A percentile compares a stretch with the other conserved stretches of the same genome.
These are phyloP conservation scores for Craniophora ligustri DNA, from an alignment of 2,888 invertebrate genomes.

Conservation along the genomic window DNA sequence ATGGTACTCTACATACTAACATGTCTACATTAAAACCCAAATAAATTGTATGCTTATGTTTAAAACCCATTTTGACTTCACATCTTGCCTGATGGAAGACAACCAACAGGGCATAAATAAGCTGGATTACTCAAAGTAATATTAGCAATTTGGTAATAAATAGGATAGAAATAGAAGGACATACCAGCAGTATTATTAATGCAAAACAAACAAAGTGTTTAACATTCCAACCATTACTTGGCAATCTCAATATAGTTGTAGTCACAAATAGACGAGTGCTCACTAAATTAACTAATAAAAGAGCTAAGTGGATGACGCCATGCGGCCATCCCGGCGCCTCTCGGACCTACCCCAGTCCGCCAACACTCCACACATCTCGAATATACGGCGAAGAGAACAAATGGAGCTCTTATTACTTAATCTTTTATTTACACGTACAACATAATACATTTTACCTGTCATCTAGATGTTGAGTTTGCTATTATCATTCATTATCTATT, in stretches of 20 bases:
- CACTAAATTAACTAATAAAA: conserved; percentile 56
- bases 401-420: conserved; percentile 7
- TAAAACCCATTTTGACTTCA: no score
- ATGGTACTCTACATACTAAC: no score
- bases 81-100: no score
- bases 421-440: no score
- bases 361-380: no score
- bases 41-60: no score
- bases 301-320: conserved; percentile 54
- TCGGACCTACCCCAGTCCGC: conserved; percentile 17
- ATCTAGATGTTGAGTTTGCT: no score
- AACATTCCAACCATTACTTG: conserved; percentile 37
- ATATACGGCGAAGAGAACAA: conserved; percentile 17
- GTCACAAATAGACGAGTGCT: conserved; percentile 25
- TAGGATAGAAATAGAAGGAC: conserved; percentile 10
- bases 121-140: no score
- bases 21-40: no score
- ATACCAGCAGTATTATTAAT: conserved; percentile 12
- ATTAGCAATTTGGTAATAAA: neutral
- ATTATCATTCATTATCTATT: no score
- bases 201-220: conserved; percentile 25
- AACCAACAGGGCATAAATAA: no score
- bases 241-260: conserved; percentile 39
- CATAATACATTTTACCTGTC: no score
- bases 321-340: conserved; percentile 46